Evolutionary conservation across 2,113 vertebrate species (phyloP), one percentile per base, ranked within the genome.

Genomic region (Poeciliopsis retropinna): DNA sequence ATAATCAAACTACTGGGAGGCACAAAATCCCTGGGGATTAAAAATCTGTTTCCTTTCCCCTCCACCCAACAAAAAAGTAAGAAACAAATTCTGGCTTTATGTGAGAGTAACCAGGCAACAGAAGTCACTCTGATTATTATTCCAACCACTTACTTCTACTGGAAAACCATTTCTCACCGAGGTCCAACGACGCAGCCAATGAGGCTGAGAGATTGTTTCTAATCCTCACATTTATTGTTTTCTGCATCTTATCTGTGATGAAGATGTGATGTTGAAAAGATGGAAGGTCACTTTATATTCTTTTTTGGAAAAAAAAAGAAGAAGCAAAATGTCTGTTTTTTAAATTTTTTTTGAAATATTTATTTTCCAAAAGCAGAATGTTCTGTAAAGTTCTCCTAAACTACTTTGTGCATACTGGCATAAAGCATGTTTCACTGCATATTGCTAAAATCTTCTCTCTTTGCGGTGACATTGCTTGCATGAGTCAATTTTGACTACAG

Each of bases 101-200:
- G 76, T 71, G 81, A 77, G 4, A 14, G 86, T 85, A 85, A 78
- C 81, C 63, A 80, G 73, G 86, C 87, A 87, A 89, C 83, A 57
- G 4, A 64, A 14, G 3, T 25, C 70, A 71, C 37, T 57, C 25
- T 78, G 68, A 85, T 81, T 83, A 76, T 73, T 51, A 83, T 85
- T 83, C 79, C 74, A 86, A 87, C 75, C 76, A 76, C 69, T 84
- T 76, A 78, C 78, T 89, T 90, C 88, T 79, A 63, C 64, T 76
- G 68, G 78, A 78, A 87, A 86, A 78, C 69, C 37, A 78, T 84
- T 85, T 84, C 64, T 64, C 28, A 57, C 57, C 54, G 39, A 70
- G 54, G 65, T 66, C 22, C 12, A 87, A 78, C 76, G 75, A 67
- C 5, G 2, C 30, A 60, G 60, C 78, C 25, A 76, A 79, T 37